These are phyloP conservation scores for Echinarachnius parma DNA, from an alignment of 53 echinoderm and acorn worm genomes.

Conservation along the genomic window DNA sequence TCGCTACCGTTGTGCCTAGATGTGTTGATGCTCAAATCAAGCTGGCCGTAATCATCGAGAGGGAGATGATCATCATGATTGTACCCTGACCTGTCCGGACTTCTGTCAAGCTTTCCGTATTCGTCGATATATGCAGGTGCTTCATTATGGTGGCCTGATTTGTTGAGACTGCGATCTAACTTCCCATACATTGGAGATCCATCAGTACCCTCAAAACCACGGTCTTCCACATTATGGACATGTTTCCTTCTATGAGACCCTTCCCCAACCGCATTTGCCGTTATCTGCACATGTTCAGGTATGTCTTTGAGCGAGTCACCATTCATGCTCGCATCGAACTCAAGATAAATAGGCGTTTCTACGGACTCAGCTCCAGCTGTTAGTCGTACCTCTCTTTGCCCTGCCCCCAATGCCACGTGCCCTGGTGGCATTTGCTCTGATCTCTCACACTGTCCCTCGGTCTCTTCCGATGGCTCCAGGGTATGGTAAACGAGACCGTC, in stretches of 20 bases:
- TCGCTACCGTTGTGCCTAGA: background rate
- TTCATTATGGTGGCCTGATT: background rate
- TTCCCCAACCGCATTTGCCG: background rate
- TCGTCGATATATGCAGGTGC: background rate
- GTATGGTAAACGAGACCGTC: slow-evolving; percentile 29
- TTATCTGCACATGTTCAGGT: background rate
- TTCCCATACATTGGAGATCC: slow-evolving; percentile 1
- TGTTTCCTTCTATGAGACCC: background rate
- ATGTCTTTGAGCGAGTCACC: background rate
- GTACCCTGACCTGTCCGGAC: background rate
- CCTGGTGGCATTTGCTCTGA: too few relatives aligned
- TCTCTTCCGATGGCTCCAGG: background rate
- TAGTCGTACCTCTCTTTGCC: too few relatives aligned
- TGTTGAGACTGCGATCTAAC: slow-evolving; percentile 34
- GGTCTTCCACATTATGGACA: background rate
- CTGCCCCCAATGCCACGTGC: too few relatives aligned
- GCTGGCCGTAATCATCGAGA: too few relatives aligned
- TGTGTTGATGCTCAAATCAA: too few relatives aligned
- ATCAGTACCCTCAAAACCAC: background rate
- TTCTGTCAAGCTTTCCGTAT: slow-evolving; percentile 9
- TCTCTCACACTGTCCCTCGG: background rate
- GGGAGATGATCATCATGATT: too few relatives aligned
- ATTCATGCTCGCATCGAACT: slow-evolving; percentile 6
- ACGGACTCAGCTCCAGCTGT: background rate
- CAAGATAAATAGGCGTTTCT: slow-evolving; percentile 10